A percentile compares a stretch with the other conserved stretches of the same genome.
phyloP scores from a whole-genome alignment of 2,797 vertebrate species.

The Tamandua tetradactyla region DNA sequence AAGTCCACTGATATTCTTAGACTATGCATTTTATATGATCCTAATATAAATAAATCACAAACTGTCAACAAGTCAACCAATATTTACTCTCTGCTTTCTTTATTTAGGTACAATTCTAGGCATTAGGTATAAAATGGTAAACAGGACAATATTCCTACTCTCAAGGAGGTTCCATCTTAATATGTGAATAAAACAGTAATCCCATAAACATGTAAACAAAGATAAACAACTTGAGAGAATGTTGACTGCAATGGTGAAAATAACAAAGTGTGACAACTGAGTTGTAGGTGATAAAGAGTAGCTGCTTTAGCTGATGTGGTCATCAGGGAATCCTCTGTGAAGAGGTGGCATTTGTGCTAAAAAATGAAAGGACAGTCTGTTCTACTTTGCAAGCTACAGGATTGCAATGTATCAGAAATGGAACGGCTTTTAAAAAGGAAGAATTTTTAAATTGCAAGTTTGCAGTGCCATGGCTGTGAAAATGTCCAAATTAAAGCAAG shows the following conservation, averaged over 20 bases:
- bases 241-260: background rate
- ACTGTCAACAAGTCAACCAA: background rate
- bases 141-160: background rate
- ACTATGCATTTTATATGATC: background rate
- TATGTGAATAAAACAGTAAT: background rate
- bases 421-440: no score
- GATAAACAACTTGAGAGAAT: background rate
- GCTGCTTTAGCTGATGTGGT: background rate
- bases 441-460: no score
- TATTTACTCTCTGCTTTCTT: background rate
- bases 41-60: background rate
- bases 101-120: background rate
- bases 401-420: no score
- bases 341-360: background rate
- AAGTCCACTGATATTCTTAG: background rate
- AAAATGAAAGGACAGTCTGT: background rate
- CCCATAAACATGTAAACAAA: background rate
- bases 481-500: no score
- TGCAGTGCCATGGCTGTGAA: no score
- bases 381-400: no score
- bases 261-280: background rate
- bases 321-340: background rate
- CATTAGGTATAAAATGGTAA: background rate
- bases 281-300: background rate
- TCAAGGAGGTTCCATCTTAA: background rate